Base-by-base conservation (phyloP, 1,140 invertebrate genomes). In the Hermetia illucens region DNA sequence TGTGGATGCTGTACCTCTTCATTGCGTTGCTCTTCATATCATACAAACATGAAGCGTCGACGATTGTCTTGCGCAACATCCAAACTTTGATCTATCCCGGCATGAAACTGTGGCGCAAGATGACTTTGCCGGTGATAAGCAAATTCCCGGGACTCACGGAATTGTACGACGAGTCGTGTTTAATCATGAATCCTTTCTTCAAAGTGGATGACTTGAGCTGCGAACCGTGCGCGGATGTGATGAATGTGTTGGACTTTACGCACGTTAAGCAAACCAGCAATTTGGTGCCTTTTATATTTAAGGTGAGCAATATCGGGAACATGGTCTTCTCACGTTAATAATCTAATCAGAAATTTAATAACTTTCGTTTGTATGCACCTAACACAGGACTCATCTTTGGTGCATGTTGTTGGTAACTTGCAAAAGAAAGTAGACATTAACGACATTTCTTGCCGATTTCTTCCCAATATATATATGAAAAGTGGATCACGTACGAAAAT, bases 161-260 rank as follows among this genome's bases (percentile, higher is more conserved):
- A 50, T 70, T 74, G 25, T 79, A 82, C 48, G 79, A 82, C 57
- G 79, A 83, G 58, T 72, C 70, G 46, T 83, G 79, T 49, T 52
- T 83, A 20, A 53, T 82, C 35, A 64, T 72, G 45, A 82, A 83
- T 65, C 78, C 78, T 5, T 79, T 71, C 49, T 82, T 78, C 51
- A 64, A 70, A 49, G 62, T 74, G 5, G 54, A 66, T 15, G 70
- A 76, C 48, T 68, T 80, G 50, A 75, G 77, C 45, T 82, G 79
- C 47, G 75, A 71, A 61, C 74, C 77, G 5, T 82, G 79, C 45
- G 69, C 70, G 50, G 52, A 66, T 50, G 66, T 78, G 1, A 58
- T 71, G 42, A 69, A 66, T 38, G 63, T 82, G 31, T 13, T 47
- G 5, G 46, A 47, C 39, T 36, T 47, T 15, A 44, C 42, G 16